Conservation (phyloP, 1,140 invertebrate genomes). For the Theocolax elegans region DNA sequence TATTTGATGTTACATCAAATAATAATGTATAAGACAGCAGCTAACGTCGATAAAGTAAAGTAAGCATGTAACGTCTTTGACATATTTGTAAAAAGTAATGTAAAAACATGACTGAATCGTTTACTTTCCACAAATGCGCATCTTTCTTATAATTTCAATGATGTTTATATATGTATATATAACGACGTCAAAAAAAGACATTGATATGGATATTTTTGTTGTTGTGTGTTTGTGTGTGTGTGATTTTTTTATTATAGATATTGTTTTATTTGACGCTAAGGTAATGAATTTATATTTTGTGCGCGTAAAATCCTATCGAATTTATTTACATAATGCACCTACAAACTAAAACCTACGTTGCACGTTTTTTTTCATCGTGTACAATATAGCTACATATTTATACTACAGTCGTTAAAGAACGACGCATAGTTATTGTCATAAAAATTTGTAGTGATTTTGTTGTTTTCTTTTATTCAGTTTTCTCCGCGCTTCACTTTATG, state of each 20-base stretch:
- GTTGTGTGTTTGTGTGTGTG: too few relatives aligned
- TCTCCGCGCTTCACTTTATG: too few relatives aligned
- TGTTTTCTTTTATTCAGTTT: background rate
- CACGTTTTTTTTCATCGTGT: too few relatives aligned
- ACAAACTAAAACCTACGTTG: constrained; percentile 37
- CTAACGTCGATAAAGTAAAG: too few relatives aligned
- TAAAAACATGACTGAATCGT: too few relatives aligned
- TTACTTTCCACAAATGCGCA: too few relatives aligned
- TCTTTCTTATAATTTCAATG: too few relatives aligned
- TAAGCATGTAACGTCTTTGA: too few relatives aligned
- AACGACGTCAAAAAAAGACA: constrained; percentile 4
- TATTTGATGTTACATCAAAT: too few relatives aligned
- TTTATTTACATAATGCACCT: constrained; percentile 29
- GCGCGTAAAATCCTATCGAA: constrained; percentile 23
- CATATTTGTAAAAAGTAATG: too few relatives aligned
- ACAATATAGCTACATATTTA: background rate
- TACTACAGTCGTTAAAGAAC: background rate
- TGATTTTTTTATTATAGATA: too few relatives aligned
- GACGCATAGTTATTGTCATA: constrained; percentile 39
- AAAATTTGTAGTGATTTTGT: constrained; percentile 12
- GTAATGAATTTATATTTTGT: constrained; percentile 13
- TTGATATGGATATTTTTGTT: constrained; percentile 21
- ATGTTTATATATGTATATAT: constrained; percentile 2
- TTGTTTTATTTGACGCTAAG: constrained; percentile 32
- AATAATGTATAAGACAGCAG: too few relatives aligned